Percentiles rank a stretch among this genome's conserved stretches.
phyloP scores from a whole-genome alignment of 2,888 invertebrate species.

The Podotricha telesiphe region DNA sequence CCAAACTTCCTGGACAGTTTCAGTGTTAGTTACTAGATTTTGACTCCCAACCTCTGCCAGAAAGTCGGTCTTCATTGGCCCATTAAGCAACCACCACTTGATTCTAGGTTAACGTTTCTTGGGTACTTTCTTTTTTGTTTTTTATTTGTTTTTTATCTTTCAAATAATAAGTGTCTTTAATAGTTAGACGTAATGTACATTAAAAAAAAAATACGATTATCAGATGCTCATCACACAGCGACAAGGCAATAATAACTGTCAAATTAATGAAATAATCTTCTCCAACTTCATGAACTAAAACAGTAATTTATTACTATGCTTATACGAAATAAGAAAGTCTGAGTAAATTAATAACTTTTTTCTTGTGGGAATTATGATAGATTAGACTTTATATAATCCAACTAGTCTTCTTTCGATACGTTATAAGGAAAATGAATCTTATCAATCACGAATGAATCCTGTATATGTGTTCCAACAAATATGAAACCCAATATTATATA shows the following conservation, averaged over 20 bases:
- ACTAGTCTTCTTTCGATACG: conserved; percentile 18
- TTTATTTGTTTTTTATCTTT: too few relatives aligned
- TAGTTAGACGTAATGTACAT: too few relatives aligned
- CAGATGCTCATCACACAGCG: not conserved
- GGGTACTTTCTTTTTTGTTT: too few relatives aligned
- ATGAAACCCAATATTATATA: not conserved
- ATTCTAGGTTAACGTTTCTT: too few relatives aligned
- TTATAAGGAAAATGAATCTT: conserved; percentile 20
- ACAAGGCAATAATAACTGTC: not conserved
- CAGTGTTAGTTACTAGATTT: too few relatives aligned
- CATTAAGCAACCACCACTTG: too few relatives aligned
- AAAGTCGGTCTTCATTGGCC: too few relatives aligned
- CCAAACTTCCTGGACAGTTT: too few relatives aligned
- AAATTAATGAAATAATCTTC: not conserved
- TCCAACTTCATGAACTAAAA: not conserved
- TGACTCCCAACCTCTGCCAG: too few relatives aligned
- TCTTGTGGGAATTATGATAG: conserved; percentile 20
- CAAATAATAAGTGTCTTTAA: too few relatives aligned
- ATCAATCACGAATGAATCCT: conserved; percentile 17
- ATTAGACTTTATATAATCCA: conserved; percentile 15
- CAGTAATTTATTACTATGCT: conserved; percentile 7
- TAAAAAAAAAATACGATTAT: not conserved
- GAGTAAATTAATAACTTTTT: conserved; percentile 25
- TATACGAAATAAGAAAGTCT: conserved; percentile 10
- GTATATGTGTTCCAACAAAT: conserved; percentile 5